A percentile compares a stretch with the other conserved stretches of the same genome.
Evolutionary conservation across 1,140 invertebrate species (phyloP).

Genomic region (Geopemphigus sp.): DNA sequence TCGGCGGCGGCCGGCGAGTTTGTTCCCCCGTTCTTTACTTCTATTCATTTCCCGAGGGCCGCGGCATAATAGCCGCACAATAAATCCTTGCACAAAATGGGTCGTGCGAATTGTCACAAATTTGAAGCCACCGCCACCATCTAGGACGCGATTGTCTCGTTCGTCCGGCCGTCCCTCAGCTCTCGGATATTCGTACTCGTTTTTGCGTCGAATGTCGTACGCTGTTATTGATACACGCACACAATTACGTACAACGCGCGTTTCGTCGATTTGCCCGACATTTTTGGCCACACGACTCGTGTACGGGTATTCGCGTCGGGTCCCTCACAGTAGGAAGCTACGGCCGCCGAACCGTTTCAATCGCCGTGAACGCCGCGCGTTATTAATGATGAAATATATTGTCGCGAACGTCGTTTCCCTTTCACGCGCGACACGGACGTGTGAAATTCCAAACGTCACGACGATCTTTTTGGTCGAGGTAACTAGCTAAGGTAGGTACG

Average conservation of each 20-base stretch:
- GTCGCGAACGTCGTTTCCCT: slow-evolving; percentile 12
- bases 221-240: background rate
- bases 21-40: background rate
- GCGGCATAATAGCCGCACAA: no score
- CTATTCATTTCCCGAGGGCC: no score
- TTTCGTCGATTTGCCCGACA: slow-evolving; percentile 7
- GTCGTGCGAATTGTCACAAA: slow-evolving; percentile 5
- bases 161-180: background rate
- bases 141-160: background rate
- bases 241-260: background rate
- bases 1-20: background rate
- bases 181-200: background rate
- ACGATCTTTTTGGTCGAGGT: no score
- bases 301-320: no score
- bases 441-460: no score
- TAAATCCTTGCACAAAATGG: slow-evolving; percentile 1
- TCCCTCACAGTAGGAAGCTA: slow-evolving; percentile 39
- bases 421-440: background rate
- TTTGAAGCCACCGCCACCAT: slow-evolving; percentile 28
- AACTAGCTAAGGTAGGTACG: no score
- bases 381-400: slow-evolving; percentile 23
- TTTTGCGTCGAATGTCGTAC: background rate
- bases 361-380: background rate
- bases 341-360: no score
- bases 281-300: slow-evolving; percentile 9